phyloP scores from a whole-genome alignment of 2,888 invertebrate genomes.

The Diarsia mendica region DNA sequence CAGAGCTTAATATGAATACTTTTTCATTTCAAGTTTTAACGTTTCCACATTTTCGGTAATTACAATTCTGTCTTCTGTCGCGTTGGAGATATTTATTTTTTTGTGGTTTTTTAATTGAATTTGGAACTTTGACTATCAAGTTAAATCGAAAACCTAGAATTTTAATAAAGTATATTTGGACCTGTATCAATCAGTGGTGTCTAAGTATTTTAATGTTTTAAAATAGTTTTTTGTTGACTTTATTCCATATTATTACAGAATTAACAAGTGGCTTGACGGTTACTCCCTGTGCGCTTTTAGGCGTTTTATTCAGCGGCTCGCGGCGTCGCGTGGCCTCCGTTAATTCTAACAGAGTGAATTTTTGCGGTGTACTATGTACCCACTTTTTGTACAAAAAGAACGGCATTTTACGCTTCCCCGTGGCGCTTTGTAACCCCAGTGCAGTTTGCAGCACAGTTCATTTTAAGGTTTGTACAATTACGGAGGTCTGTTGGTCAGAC shows the following conservation, averaged over 20 bases:
- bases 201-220: too few species aligned
- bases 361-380: constrained; percentile 62
- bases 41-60: constrained; percentile 57
- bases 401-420: constrained; percentile 55
- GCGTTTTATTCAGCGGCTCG: constrained; percentile 41
- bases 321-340: constrained; percentile 58
- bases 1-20: constrained; percentile 61
- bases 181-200: too few species aligned
- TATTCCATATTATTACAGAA: constrained; percentile 10
- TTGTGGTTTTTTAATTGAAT: constrained; percentile 29
- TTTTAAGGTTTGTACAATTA: constrained; percentile 63
- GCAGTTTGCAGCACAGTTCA: constrained; percentile 59
- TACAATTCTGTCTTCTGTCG: constrained; percentile 52
- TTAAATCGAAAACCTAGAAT: not conserved
- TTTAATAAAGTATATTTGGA: not conserved
- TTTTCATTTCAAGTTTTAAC: constrained; percentile 62
- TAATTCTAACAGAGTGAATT: constrained; percentile 66
- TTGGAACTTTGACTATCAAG: not conserved
- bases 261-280: constrained; percentile 54
- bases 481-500: constrained; percentile 51
- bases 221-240: not conserved
- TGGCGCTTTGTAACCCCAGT: constrained; percentile 56
- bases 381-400: constrained; percentile 64
- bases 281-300: constrained; percentile 30
- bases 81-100: constrained; percentile 32